phyloP scores from a whole-genome alignment of 2,113 vertebrate genomes.

The Mohoua ochrocephala region DNA sequence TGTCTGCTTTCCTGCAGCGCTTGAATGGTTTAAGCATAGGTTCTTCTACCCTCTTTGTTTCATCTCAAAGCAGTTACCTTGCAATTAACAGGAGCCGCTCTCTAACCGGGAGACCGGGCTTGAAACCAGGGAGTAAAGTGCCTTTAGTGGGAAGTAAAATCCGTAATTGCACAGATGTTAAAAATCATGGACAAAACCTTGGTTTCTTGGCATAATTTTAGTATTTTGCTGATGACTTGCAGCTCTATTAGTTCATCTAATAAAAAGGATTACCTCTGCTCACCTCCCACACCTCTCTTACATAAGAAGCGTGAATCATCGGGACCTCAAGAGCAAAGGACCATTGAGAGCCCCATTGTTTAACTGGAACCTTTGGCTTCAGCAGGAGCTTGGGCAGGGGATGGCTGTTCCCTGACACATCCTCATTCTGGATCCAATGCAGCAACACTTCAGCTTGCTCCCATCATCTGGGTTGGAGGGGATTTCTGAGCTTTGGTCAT shows the following conservation, averaged over 20 bases:
- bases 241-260: background rate
- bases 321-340: background rate
- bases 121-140: background rate
- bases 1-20: background rate
- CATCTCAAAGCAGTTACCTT: background rate
- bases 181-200: background rate
- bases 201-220: background rate
- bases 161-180: background rate
- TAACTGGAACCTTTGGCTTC: background rate
- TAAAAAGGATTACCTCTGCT: background rate
- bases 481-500: background rate
- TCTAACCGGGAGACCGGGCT: background rate
- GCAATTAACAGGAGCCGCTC: background rate
- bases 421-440: background rate
- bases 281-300: background rate
- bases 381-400: background rate
- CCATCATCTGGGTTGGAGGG: fast-evolving
- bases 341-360: background rate
- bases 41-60: background rate
- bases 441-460: background rate
- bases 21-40: background rate
- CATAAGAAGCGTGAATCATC: background rate
- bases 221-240: background rate
- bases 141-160: background rate
- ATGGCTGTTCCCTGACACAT: background rate